Evolutionary conservation across 2,888 invertebrate species (phyloP), one percentile per base, ranked within the genome.

Genomic region (Dicranocentrus wangi): DNA sequence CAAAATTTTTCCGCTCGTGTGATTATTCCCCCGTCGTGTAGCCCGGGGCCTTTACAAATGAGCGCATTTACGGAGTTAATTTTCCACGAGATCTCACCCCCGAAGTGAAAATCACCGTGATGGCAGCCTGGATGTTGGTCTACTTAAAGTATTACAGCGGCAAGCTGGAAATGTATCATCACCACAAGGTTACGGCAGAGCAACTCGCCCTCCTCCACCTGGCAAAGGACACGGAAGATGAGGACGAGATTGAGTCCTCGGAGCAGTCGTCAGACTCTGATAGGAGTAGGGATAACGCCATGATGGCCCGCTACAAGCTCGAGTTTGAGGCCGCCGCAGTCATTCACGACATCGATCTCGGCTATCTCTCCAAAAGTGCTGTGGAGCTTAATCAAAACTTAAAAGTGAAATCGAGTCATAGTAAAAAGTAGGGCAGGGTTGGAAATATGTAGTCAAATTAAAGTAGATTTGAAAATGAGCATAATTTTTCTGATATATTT

Each of bases 91-190:
- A 73, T 28, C 42, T 82, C 13, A 51, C 42, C 10, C 13, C n/a
- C 1, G 23, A 73, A 2, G 73, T 80, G 10, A 80, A 80, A 42
- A 51, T 80, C 1, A 69, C 51, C 7, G 51, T 80, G 15, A n/a
- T 80, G 53, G 71, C 73, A 5, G 80, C 73, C 1, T 80, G 80
- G 80, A 32, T 80, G 13, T 27, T 80, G 13, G 28, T 73, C 1
- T 76, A 68, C 17, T 32, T 58, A 21, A 25, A 27, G 8, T 76
- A 66, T 21, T 76, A 58, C 23, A 27, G 15, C 1, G 68, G 75
- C 25, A 76, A 76, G 15, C 17, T 66, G 0, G 66, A 58, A 19
- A 23, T n/a, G 2, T 55, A 23, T 13, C 5, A 21, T 32, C 75
- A 76, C 32, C 47, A 76, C 17, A 58, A 3, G 1, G 32, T 76